These are phyloP conservation scores for Macrosoma leucophasiata DNA, from an alignment of 2,888 invertebrate species.

Conservation along the genomic window DNA sequence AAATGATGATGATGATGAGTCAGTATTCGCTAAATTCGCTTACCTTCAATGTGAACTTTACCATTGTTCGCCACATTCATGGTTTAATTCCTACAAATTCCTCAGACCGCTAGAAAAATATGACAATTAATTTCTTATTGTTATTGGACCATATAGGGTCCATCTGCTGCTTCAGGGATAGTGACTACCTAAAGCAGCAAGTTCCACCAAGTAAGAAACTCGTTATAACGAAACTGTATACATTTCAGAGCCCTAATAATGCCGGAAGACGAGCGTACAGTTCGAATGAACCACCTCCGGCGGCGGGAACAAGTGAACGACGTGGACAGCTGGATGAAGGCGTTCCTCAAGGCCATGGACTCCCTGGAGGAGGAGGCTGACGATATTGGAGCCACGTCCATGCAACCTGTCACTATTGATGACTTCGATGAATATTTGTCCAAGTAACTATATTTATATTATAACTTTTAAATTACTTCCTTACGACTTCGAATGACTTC, in stretches of 20 bases:
- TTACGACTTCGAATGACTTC: too few relatives aligned
- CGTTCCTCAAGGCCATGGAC: slow-evolving; percentile 91
- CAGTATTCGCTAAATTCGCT: too few relatives aligned
- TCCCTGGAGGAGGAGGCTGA: slow-evolving; percentile 87
- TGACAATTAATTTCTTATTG: too few relatives aligned
- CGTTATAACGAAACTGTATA: too few relatives aligned
- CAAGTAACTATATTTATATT: slow-evolving; percentile 76
- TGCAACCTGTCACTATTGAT: slow-evolving; percentile 93
- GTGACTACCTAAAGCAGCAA: too few relatives aligned
- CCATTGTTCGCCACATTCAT: too few relatives aligned
- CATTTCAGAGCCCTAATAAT: slow-evolving; percentile 86
- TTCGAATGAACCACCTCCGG: slow-evolving; percentile 90
- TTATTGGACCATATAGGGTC: too few relatives aligned
- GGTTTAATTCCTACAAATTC: too few relatives aligned
- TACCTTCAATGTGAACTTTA: too few relatives aligned
- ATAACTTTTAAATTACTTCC: not conserved
- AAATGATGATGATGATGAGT: too few relatives aligned
- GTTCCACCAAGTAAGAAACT: slow-evolving; percentile 20
- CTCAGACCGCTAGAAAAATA: too few relatives aligned
- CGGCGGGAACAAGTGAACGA: slow-evolving; percentile 88
- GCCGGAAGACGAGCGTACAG: slow-evolving; percentile 91
- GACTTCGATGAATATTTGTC: slow-evolving; percentile 93
- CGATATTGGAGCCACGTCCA: slow-evolving; percentile 87
- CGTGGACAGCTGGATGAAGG: slow-evolving; percentile 92
- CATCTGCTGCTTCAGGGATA: too few relatives aligned